A percentile compares a stretch with the other conserved stretches of the same genome.
phyloP scores from a whole-genome alignment of 2,113 vertebrate species.

The Pyxicephalus adspersus region DNA sequence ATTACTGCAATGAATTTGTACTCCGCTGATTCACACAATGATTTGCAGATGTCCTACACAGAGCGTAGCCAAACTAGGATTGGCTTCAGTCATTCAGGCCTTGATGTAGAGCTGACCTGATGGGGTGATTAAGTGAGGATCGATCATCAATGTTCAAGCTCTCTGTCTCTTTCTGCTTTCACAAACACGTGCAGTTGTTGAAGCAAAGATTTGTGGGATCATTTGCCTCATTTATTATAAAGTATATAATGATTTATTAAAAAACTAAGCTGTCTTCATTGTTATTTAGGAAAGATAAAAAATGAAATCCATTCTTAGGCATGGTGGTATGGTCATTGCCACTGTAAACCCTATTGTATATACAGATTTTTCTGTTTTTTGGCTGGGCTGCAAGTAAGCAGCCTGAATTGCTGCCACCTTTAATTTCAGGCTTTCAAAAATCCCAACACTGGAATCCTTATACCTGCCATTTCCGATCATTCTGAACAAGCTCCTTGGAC shows the following conservation, averaged over 20 bases:
- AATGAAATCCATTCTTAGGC: not conserved
- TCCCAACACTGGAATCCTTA: too few relatives aligned
- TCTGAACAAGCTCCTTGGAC: too few relatives aligned
- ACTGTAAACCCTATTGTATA: too few relatives aligned
- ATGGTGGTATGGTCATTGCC: not conserved
- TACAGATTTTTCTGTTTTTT: too few relatives aligned
- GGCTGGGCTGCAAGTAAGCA: too few relatives aligned
- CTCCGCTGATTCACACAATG: constrained; percentile 73
- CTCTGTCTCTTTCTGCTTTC: not conserved
- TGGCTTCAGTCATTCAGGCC: constrained; percentile 54
- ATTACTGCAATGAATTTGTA: constrained; percentile 72
- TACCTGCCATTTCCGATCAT: too few relatives aligned
- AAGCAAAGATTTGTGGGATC: constrained; percentile 9
- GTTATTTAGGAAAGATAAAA: not conserved
- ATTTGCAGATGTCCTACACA: constrained; percentile 78
- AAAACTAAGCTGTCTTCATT: not conserved
- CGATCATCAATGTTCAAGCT: not conserved
- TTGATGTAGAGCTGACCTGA: constrained; percentile 59
- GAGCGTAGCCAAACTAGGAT: constrained; percentile 68
- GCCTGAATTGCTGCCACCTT: too few relatives aligned
- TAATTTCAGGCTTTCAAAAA: too few relatives aligned
- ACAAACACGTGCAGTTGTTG: not conserved
- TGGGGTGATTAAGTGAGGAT: constrained; percentile 4
- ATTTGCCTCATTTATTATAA: constrained; percentile 13
- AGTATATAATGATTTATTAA: constrained; percentile 14